Conservation (phyloP, 53 echinoderm and acorn worm species). For the Patiria pectinifera region DNA sequence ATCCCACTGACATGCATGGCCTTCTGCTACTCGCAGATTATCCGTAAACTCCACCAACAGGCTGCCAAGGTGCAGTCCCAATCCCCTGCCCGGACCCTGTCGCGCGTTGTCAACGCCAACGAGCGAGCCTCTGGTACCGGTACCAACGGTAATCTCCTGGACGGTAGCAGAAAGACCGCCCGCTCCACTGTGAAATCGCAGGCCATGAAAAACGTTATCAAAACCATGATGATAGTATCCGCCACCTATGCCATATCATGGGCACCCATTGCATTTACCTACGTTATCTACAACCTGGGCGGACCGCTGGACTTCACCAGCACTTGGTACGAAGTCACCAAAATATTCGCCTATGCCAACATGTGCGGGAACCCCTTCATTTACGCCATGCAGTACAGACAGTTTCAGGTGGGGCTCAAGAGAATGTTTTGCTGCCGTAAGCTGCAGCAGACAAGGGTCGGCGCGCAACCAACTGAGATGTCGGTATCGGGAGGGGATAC, state of each 20-base stretch:
- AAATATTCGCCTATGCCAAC: conserved; percentile 80
- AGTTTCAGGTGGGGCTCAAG: conserved; percentile 82
- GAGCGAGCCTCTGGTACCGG: not conserved
- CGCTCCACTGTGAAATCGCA: not conserved
- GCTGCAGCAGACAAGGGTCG: not conserved
- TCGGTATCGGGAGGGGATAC: conserved; percentile 31
- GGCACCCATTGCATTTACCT: conserved; percentile 89
- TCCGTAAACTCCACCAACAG: conserved; percentile 72
- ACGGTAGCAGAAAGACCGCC: not conserved
- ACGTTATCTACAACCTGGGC: conserved; percentile 82
- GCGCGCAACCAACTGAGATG: not conserved
- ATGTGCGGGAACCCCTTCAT: conserved; percentile 93
- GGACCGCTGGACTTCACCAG: conserved; percentile 79
- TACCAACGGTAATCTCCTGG: not conserved
- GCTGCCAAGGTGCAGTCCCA: conserved; percentile 43
- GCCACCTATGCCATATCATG: conserved; percentile 83
- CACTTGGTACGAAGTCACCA: conserved; percentile 79
- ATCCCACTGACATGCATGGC: conserved; percentile 79
- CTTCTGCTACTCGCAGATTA: conserved; percentile 77
- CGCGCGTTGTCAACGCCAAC: not conserved
- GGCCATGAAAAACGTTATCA: conserved; percentile 81
- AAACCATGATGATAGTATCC: conserved; percentile 84
- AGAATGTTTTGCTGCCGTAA: conserved; percentile 54
- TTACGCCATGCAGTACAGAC: conserved; percentile 92
- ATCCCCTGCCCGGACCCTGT: conserved; percentile 54